Conservation (phyloP, 2,113 vertebrate species). For the Dromiciops gliroides region DNA sequence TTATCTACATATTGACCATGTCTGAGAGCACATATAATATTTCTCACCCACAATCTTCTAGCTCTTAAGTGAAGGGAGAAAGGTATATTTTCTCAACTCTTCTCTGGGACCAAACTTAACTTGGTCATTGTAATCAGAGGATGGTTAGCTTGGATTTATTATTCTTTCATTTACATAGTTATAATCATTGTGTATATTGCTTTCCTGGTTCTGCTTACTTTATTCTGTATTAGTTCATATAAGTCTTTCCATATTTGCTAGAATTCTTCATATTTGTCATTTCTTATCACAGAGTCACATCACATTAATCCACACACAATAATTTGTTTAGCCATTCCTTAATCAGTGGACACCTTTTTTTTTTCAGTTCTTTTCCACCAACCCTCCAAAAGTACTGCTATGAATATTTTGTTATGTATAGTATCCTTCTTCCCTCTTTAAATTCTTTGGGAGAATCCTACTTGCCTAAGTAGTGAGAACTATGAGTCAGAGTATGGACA, state of each 20-base stretch:
- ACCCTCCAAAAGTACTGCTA: no score
- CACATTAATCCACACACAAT: neutral
- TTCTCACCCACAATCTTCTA: neutral
- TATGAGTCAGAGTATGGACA: neutral
- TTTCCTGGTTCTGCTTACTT: neutral
- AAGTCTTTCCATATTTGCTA: neutral
- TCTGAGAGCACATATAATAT: neutral
- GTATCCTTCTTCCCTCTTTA: neutral
- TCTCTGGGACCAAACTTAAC: neutral
- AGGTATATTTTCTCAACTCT: neutral
- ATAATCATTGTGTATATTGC: neutral
- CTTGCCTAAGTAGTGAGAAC: neutral
- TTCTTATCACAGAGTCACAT: neutral
- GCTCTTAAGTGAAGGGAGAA: neutral
- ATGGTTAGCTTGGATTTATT: neutral
- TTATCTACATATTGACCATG: neutral
- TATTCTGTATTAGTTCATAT: neutral
- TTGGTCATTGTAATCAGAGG: neutral
- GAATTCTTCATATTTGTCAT: neutral
- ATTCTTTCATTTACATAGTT: neutral
- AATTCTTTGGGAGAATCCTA: neutral
- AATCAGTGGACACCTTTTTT: no score
- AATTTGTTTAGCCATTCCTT: neutral
- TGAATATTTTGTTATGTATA: neutral
- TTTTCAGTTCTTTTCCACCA: no score